Base-by-base conservation (phyloP, 2,888 invertebrate genomes). In the Steinernema scapterisci region DNA sequence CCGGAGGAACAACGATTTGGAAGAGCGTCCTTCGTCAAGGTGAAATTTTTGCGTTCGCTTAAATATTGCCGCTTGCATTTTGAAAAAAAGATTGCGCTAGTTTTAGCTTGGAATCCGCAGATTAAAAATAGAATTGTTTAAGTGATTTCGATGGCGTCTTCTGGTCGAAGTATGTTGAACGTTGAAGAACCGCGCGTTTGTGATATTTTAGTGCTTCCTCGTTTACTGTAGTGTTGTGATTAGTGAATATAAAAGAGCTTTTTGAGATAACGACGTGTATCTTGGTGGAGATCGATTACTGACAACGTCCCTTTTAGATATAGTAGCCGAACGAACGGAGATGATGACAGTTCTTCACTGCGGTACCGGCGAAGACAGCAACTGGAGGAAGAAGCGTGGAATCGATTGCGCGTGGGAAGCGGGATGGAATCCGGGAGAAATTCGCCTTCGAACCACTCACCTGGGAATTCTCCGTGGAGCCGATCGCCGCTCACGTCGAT, bases 361-460 rank as follows among this genome's bases (percentile, higher is more conserved):
- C 77, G 85, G 7, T 85, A 82, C 75, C 78, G 84, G n/a, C 75
- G 86, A 31, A 79, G 86, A 73, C 82, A 82, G 70, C 81, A 83
- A 38, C 76, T 86, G 7, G 86, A 86, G 71, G 85, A 85, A 1
- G 84, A 86, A 63, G 83, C 82, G 0, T 83, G 85, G 83, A 82
- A 80, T 54, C 79, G 86, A 16, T 76, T 86, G 9, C 75, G 83
- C 6, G 75, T 44, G 5, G 72, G 72, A 0, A 27, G 23, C 23
- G 73, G 70, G 16, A 72, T 63, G 51, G 80, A 75, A 13, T 76
- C 76, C n/a, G 72, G 80, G 13, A 74, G 80, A 38, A 73, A 51
- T 51, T 77, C 79, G 5, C 77, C 79, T 13, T 21, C 81, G 27
- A 71, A 21, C 38, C 44, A 16, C 19, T 44, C 75, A 11, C 75